Evolutionary conservation across 2,888 invertebrate species (phyloP).

Genomic region (Philonicus albiceps): DNA sequence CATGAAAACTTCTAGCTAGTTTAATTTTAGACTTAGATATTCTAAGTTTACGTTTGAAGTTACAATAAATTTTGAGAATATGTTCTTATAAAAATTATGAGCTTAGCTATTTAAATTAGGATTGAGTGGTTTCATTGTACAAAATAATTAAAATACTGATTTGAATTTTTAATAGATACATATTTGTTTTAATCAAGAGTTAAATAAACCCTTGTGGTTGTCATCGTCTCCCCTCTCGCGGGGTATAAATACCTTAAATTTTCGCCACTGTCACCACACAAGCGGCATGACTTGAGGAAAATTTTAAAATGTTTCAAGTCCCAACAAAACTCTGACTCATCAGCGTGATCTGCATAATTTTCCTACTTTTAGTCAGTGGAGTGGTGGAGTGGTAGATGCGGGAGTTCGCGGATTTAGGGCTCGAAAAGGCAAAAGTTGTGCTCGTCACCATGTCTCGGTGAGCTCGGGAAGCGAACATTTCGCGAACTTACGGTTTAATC

Average conservation of each 20-base stretch:
- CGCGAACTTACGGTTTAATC: conserved; percentile 12
- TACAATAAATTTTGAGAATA: no score
- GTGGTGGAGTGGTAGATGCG: not conserved
- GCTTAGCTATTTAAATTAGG: no score
- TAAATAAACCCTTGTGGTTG: not conserved
- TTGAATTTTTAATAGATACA: not conserved
- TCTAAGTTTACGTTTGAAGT: no score
- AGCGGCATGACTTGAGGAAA: not conserved
- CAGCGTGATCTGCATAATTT: not conserved
- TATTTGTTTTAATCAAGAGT: not conserved
- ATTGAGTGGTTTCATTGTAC: no score
- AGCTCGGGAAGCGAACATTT: not conserved
- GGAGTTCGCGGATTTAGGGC: not conserved
- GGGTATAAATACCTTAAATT: not conserved
- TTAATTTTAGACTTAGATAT: no score
- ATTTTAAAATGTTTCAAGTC: not conserved
- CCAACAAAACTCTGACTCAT: not conserved
- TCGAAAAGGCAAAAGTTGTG: not conserved
- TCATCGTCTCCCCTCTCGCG: not conserved
- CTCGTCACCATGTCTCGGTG: not conserved
- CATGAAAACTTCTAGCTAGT: no score
- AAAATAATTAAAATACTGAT: no score
- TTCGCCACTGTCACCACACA: not conserved
- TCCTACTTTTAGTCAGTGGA: not conserved
- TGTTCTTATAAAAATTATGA: no score